Evolutionary conservation across 64 coral and sea anemone species (phyloP).

Genomic region (Montipora foliosa): DNA sequence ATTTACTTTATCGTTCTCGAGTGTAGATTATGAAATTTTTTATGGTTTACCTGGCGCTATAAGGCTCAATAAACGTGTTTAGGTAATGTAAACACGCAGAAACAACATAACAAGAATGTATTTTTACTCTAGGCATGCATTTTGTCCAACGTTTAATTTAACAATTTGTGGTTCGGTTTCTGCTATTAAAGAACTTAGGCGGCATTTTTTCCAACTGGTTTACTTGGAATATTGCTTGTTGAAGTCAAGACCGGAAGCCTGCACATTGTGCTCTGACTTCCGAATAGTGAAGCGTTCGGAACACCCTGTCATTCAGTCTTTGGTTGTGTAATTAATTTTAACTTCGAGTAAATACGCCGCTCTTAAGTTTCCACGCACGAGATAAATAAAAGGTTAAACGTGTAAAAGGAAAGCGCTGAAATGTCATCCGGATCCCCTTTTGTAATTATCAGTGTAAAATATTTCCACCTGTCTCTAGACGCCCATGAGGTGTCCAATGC

Average conservation of each 20-base stretch:
- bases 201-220: too few relatives aligned
- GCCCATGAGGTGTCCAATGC: slow-evolving; percentile 42
- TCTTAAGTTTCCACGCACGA: slow-evolving; percentile 33
- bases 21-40: not conserved
- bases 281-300: slow-evolving; percentile 36
- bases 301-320: slow-evolving; percentile 34
- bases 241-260: not conserved
- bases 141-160: not conserved
- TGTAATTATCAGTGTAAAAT: slow-evolving; percentile 31
- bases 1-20: slow-evolving; percentile 19
- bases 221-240: slow-evolving; percentile 21
- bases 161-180: not conserved
- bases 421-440: slow-evolving; percentile 32
- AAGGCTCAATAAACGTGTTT: not conserved
- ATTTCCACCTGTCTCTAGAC: slow-evolving; percentile 16
- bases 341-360: slow-evolving; percentile 12
- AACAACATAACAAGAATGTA: not conserved
- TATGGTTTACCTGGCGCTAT: slow-evolving; percentile 41
- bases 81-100: slow-evolving; percentile 1
- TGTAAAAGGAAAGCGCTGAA: slow-evolving; percentile 45
- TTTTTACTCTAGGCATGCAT: not conserved
- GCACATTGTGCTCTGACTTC: slow-evolving; percentile 4
- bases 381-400: slow-evolving; percentile 56
- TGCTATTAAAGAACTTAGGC: not conserved
- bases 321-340: slow-evolving; percentile 52